Conservation (phyloP, 2,113 vertebrate species). For the Plestiodon gilberti region DNA sequence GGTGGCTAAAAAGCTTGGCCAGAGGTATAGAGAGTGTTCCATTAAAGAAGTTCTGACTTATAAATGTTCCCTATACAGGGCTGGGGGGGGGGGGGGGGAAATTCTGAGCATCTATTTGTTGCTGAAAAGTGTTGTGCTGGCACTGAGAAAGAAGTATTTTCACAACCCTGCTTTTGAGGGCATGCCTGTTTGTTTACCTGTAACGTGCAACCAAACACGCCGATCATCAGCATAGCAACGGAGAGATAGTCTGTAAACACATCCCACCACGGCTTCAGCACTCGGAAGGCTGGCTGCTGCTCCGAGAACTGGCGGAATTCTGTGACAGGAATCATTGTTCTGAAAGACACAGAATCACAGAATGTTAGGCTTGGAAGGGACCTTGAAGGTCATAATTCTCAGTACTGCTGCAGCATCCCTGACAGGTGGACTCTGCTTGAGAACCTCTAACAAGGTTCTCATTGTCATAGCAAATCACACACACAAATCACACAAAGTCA, state of each 20-base stretch:
- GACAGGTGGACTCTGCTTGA: no score
- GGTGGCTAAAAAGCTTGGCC: neutral
- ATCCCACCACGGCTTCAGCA: slow-evolving; percentile 99
- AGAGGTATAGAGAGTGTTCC: neutral
- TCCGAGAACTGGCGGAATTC: slow-evolving; percentile 98
- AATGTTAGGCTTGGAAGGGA: no score
- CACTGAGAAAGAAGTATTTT: neutral
- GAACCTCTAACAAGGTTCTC: neutral
- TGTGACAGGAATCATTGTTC: slow-evolving; percentile 96
- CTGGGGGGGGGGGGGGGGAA: no score
- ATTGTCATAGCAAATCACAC: neutral
- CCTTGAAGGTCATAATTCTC: no score
- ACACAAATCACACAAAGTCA: no score
- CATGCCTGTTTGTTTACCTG: slow-evolving; percentile 79
- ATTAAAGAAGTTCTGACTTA: neutral
- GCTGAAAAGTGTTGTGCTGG: neutral
- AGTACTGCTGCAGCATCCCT: no score
- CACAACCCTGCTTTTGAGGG: neutral
- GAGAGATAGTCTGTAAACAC: slow-evolving; percentile 98
- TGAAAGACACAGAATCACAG: slow-evolving; percentile 60
- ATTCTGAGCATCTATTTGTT: neutral
- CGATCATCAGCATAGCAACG: slow-evolving; percentile 98
- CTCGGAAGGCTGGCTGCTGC: slow-evolving; percentile 96
- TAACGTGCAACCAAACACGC: slow-evolving; percentile 95
- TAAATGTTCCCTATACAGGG: neutral